These are phyloP conservation scores for Hirtodrosophila duncani DNA, from an alignment of 2,888 invertebrate genomes.

Conservation along the genomic window DNA sequence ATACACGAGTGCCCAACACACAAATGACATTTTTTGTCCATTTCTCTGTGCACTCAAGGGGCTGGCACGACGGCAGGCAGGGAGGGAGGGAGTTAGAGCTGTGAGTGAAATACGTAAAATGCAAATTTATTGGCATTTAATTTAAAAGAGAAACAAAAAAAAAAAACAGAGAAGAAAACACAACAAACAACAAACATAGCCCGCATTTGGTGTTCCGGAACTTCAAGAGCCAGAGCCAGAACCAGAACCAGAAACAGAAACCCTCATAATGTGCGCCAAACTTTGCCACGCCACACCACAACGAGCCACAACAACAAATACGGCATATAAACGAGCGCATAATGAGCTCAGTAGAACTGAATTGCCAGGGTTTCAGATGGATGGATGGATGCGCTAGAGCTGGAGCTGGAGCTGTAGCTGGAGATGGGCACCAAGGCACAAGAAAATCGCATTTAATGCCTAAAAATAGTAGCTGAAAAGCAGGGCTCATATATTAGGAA, in stretches of 20 bases:
- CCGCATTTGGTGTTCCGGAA: slow-evolving; percentile 43
- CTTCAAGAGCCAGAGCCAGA: slow-evolving; percentile 25
- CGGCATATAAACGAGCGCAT: slow-evolving; percentile 73
- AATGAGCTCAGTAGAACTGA: slow-evolving; percentile 63
- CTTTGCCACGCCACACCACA: slow-evolving; percentile 28
- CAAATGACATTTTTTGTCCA: slow-evolving; percentile 58
- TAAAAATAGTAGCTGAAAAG: slow-evolving; percentile 53
- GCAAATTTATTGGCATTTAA: slow-evolving; percentile 72
- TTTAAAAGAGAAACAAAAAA: slow-evolving; percentile 50
- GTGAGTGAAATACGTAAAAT: slow-evolving; percentile 28
- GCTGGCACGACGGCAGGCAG: slow-evolving; percentile 8
- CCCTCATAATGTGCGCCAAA: slow-evolving; percentile 61
- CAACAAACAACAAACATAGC: slow-evolving; percentile 26
- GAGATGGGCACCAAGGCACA: slow-evolving; percentile 10
- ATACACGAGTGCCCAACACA: slow-evolving; percentile 39
- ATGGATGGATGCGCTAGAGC: slow-evolving; percentile 13
- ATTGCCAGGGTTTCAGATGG: slow-evolving; percentile 43
- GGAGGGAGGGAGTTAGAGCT: not conserved
- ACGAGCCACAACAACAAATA: slow-evolving; percentile 64
- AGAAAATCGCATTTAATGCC: slow-evolving; percentile 65
- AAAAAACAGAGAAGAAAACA: slow-evolving; percentile 4
- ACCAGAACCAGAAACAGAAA: slow-evolving; percentile 21
- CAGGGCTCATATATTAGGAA: slow-evolving; percentile 60
- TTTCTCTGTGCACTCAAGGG: slow-evolving; percentile 19
- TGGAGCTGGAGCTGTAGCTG: slow-evolving; percentile 7